Conservation (phyloP, 1,140 invertebrate genomes). For the Trachymyrmex septentrionalis region DNA sequence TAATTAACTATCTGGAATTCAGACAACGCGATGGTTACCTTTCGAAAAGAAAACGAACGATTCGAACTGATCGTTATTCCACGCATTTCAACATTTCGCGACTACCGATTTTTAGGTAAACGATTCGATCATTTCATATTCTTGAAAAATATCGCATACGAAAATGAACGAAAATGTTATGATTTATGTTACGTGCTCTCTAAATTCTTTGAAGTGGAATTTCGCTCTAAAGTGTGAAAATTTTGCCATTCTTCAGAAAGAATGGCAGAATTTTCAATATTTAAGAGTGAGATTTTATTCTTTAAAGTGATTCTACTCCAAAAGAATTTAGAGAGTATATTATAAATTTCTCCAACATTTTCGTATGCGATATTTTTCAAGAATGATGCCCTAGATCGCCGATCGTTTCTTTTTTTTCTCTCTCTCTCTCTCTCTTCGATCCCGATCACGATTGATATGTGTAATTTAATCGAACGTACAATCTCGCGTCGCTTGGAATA, state of each 20-base stretch:
- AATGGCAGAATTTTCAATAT: no score
- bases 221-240: no score
- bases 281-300: no score
- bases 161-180: no score
- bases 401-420: not conserved
- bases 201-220: no score
- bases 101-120: constrained; percentile 15
- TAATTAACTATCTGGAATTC: not conserved
- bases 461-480: constrained; percentile 50
- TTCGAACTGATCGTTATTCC: constrained; percentile 11
- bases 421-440: not conserved
- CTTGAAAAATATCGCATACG: no score
- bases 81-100: not conserved
- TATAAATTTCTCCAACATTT: no score
- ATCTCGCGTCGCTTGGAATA: constrained; percentile 33
- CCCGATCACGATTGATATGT: constrained; percentile 40
- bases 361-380: no score
- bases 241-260: no score
- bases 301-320: no score
- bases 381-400: not conserved
- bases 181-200: no score
- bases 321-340: no score
- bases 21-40: not conserved
- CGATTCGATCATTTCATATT: not conserved
- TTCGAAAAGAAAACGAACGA: not conserved